Percentiles rank a stretch among this genome's conserved stretches.
These are phyloP conservation scores for Oriolus oriolus DNA, from an alignment of 2,113 vertebrate species.

Conservation along the genomic window DNA sequence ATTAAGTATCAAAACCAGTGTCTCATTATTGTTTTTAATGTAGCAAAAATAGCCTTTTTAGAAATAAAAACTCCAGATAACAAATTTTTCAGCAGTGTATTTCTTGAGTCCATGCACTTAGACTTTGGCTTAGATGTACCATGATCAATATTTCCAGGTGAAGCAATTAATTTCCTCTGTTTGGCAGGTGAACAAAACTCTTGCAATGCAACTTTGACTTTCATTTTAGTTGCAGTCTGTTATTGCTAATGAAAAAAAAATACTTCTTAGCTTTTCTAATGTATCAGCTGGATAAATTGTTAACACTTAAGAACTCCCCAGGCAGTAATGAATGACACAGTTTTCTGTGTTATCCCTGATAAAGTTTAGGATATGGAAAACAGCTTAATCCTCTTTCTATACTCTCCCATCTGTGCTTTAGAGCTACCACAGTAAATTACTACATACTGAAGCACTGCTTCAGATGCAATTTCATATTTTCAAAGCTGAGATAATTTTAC, in stretches of 20 bases:
- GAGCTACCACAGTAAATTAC: slow-evolving; percentile 47
- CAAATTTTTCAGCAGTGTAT: not conserved
- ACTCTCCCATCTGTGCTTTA: slow-evolving; percentile 61
- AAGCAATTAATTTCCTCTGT: slow-evolving; percentile 37
- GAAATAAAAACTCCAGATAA: not conserved
- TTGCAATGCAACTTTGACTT: slow-evolving; percentile 55
- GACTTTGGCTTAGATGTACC: not conserved
- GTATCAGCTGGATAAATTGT: slow-evolving; percentile 67
- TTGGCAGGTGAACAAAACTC: slow-evolving; percentile 48
- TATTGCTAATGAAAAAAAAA: slow-evolving; percentile 61
- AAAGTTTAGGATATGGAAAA: slow-evolving; percentile 66
- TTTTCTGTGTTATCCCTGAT: slow-evolving; percentile 71
- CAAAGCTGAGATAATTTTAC: slow-evolving; percentile 51
- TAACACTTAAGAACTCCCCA: slow-evolving; percentile 67
- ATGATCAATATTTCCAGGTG: not conserved
- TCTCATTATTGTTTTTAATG: not conserved
- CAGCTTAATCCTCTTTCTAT: slow-evolving; percentile 69
- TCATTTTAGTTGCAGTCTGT: slow-evolving; percentile 53
- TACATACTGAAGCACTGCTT: slow-evolving; percentile 23
- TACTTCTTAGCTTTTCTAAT: slow-evolving; percentile 48
- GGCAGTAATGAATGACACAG: slow-evolving; percentile 65
- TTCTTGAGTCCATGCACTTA: not conserved
- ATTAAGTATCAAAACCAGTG: not conserved
- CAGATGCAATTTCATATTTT: slow-evolving; percentile 59
- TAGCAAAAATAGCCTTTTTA: not conserved